A percentile compares a stretch with the other conserved stretches of the same genome.
These are phyloP conservation scores for Margaritifera margaritifera DNA, from an alignment of 2,888 invertebrate species.

Conservation along the genomic window DNA sequence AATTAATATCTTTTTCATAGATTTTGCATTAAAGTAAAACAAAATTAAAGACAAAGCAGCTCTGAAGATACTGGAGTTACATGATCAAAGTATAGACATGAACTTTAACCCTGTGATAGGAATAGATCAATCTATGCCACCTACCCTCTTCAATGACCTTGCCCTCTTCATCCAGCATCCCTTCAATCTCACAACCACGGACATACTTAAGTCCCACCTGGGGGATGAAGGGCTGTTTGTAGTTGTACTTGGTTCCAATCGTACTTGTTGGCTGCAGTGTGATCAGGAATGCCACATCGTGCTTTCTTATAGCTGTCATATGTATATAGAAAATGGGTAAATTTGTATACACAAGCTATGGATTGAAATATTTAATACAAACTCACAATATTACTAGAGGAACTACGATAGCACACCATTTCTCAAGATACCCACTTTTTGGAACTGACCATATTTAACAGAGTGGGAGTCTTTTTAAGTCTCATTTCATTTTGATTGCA, in stretches of 20 bases:
- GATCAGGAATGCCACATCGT: slow-evolving; percentile 97
- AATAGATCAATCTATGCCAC: background rate
- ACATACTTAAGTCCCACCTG: slow-evolving; percentile 94
- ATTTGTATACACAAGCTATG: no score
- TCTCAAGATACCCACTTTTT: no score
- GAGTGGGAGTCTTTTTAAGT: no score
- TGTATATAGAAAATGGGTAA: no score
- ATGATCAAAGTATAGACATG: background rate
- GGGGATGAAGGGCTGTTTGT: slow-evolving; percentile 85
- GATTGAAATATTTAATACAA: no score
- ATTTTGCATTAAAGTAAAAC: background rate
- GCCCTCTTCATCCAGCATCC: slow-evolving; percentile 96
- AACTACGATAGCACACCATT: no score
- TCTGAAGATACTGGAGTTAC: no score
- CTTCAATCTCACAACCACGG: slow-evolving; percentile 98
- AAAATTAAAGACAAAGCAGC: no score
- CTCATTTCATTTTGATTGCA: no score
- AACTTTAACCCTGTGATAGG: background rate
- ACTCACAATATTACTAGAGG: no score
- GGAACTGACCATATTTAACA: no score
- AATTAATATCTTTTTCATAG: no score
- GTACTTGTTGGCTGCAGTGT: slow-evolving; percentile 89
- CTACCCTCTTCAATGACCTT: slow-evolving; percentile 89
- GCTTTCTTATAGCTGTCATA: slow-evolving; percentile 84
- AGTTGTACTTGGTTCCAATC: slow-evolving; percentile 79